Base-by-base conservation (phyloP, 2,888 invertebrate genomes). In the Nymphalis polychloros region DNA sequence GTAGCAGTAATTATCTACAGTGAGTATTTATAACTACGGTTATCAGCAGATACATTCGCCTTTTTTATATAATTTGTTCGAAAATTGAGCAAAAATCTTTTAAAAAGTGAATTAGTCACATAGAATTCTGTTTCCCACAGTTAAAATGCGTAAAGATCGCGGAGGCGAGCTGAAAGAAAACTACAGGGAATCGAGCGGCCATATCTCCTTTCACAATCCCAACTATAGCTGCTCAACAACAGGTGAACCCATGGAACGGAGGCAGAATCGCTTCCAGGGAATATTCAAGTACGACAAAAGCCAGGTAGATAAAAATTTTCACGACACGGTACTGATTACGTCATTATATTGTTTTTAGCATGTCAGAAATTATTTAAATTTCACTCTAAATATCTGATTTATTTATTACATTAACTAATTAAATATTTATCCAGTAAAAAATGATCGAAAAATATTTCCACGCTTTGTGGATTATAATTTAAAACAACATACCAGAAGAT, bases 181-280 rank as follows among this genome's bases (percentile, higher is more conserved):
- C 49, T 90, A 86, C 72, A 78, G 88, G 16, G 91, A 90, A 41
- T 94, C 95, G 23, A 93, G 95, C 75, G 96, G 96, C 55, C 96
- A 97, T 27, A 93, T 97, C 77, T 97, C 97, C 0, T 98, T 97
- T 87, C 96, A 97, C 59, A 98, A 98, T 91, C 98, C 98, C 5
- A 97, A 97, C 84, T 98, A 98, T 76, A 89, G 81, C 74, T 85
- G 87, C 83, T 94, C 95, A 76, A 93, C 94, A 53, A 93, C 92
- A 41, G 93, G 93, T 20, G 81, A 82, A 5, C 72, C 82, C 4
- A 68, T 73, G 31, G 87, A 89, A 48, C 84, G 89, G 6, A 81
- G 89, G 27, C 72, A 81, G 1, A 87, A 88, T 72, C 70, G 91
- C 13, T 89, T 93, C 74, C 92, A 94, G 79, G 88, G 94, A 82